Conservation (phyloP, 2,888 invertebrate species). For the Tortricodes alternella region DNA sequence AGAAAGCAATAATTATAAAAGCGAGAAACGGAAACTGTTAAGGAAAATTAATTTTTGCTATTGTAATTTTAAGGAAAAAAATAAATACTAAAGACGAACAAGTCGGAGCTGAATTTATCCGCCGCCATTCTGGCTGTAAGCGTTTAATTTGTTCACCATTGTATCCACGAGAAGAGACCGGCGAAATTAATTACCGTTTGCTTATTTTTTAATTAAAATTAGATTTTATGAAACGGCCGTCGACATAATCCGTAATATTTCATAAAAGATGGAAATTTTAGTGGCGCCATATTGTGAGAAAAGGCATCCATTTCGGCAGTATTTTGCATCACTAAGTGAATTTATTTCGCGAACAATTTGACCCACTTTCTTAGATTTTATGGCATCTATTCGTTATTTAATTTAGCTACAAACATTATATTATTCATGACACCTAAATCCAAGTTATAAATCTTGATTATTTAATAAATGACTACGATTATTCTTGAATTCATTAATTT, state of each 20-base stretch:
- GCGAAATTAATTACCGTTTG: constrained; percentile 73
- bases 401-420: constrained; percentile 47
- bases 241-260: constrained; percentile 75
- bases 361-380: constrained; percentile 57
- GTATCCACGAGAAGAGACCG: constrained; percentile 57
- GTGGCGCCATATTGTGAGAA: constrained; percentile 79
- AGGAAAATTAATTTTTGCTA: constrained; percentile 46
- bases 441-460: constrained; percentile 37
- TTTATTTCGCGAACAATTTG: constrained; percentile 68
- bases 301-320: constrained; percentile 71
- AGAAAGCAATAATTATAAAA: constrained; percentile 44
- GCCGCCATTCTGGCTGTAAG: constrained; percentile 48
- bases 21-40: constrained; percentile 37
- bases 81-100: constrained; percentile 50
- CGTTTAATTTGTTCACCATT: constrained; percentile 70
- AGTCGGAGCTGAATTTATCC: constrained; percentile 51
- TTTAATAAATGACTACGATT: constrained; percentile 35
- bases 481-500: constrained; percentile 22
- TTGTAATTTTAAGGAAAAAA: constrained; percentile 54
- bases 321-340: constrained; percentile 73
- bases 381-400: constrained; percentile 44
- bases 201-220: constrained; percentile 80
- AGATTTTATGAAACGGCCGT: constrained; percentile 70
- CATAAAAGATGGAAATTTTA: constrained; percentile 79
- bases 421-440: constrained; percentile 34